Evolutionary conservation across 2,797 vertebrate genomes (phyloP), one percentile per base, ranked within the genome.

Genomic region (Chrosomus eos): DNA sequence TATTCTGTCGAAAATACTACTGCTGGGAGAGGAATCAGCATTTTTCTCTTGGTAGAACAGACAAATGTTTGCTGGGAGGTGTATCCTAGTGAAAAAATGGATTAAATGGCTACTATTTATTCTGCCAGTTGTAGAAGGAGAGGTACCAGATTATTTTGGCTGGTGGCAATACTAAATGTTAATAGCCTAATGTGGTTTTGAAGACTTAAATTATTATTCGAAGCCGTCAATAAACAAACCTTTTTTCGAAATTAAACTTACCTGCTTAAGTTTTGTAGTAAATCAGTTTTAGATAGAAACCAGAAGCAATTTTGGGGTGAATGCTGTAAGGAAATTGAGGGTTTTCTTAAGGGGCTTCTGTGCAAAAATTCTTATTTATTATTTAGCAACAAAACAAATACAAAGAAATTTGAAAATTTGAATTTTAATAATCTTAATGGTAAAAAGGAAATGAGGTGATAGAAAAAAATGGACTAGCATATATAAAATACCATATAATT

Each of bases 221-320:
- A 84, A 90, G 87, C 48, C 60, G 79, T 58, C 75, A 68, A 75
- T 38, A 90, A 85, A 70, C 62, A 88, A 90, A 85, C 51, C 82
- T 0, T 26, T 23, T 79, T 88, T 88, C 51, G 76, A 31, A 14
- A 79, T 23, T 48, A 79, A 48, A 79, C 10, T 64, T 45, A 8
- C 43, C 43, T 51, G 1, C n/a, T 45, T 66, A 67, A 33, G 36
- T 75, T 36, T 75, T 5, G 18, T 48, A 7, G 19, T 16, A 79
- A 66, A 48, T 79, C 64, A 51, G 3, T 78, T 79, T 51, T 80
- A 19, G 26, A 66, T 23, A 66, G 70, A 89, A 26, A 45, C 87
- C 78, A 91, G 90, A 86, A n/a, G 16, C 45, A 31, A 19, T 21
- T 73, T 51, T 51, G 26, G 19, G 55, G 38, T 43, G 13, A 55